These are phyloP conservation scores for Phymorhynchus buccinoides DNA, from an alignment of 1,140 invertebrate species.

Conservation along the genomic window DNA sequence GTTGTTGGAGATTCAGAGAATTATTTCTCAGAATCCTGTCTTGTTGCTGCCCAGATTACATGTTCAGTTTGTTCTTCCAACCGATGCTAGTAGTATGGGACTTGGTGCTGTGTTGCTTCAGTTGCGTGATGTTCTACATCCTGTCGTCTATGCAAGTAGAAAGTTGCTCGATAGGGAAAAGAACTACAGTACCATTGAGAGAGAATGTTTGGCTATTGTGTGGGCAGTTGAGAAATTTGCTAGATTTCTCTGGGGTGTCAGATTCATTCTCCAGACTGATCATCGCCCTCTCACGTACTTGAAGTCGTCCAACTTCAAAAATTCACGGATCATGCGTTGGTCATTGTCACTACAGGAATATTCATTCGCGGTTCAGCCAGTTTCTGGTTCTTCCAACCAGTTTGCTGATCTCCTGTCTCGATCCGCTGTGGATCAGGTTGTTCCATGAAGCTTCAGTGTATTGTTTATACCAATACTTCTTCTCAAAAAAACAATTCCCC, in stretches of 20 bases:
- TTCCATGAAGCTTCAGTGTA: background rate
- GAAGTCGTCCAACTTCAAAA: conserved; percentile 19
- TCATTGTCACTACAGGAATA: conserved; percentile 37
- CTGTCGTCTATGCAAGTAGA: conserved; percentile 53
- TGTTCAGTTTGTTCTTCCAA: conserved; percentile 65
- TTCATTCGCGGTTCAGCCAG: conserved; percentile 11
- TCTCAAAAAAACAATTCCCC: no score
- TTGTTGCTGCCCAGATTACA: conserved; percentile 51
- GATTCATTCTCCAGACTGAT: conserved; percentile 49
- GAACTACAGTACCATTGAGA: conserved; percentile 71
- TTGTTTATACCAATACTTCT: no score
- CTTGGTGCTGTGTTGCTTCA: conserved; percentile 57
- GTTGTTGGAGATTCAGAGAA: background rate
- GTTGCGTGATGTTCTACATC: conserved; percentile 44
- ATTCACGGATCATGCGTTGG: conserved; percentile 36
- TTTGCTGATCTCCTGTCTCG: conserved; percentile 36
- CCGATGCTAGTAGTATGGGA: conserved; percentile 55
- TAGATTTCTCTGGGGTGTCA: conserved; percentile 61
- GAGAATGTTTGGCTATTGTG: conserved; percentile 71
- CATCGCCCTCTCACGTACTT: conserved; percentile 43
- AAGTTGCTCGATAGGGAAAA: conserved; percentile 45
- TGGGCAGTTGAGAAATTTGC: conserved; percentile 71
- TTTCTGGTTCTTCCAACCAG: conserved; percentile 33
- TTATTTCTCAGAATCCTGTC: conserved; percentile 48
- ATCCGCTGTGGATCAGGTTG: background rate